Percentiles rank a stretch among this genome's conserved stretches.
Evolutionary conservation across 2,888 invertebrate genomes (phyloP).

Genomic region (Tubulanus polymorphus): DNA sequence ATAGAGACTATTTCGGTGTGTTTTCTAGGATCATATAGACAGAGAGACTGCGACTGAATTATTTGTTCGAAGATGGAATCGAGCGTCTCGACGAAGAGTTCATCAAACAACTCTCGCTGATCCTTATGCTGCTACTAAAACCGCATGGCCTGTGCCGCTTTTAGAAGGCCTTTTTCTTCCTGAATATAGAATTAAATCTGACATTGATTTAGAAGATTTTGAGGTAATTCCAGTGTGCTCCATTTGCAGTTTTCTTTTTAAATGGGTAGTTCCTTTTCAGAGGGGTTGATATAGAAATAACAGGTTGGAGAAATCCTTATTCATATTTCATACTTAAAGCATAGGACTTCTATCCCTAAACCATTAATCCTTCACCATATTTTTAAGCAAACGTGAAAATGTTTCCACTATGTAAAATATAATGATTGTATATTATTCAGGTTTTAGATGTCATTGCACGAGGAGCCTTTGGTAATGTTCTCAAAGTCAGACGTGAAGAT

Average conservation of each 20-base stretch:
- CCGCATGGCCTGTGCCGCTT: conserved; percentile 69
- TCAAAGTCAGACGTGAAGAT: conserved; percentile 66
- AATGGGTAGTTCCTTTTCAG: no score
- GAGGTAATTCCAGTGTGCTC: no score
- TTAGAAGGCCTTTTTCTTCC: conserved; percentile 82
- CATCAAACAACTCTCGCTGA: neutral
- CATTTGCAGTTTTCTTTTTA: no score
- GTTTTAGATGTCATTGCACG: conserved; percentile 73
- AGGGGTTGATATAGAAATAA: no score
- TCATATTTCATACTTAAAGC: no score
- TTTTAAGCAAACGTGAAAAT: no score
- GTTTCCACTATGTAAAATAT: no score
- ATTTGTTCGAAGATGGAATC: conserved; percentile 1
- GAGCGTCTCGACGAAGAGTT: neutral
- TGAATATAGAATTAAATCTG: conserved; percentile 73
- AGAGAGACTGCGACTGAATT: neutral
- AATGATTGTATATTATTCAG: conserved; percentile 46
- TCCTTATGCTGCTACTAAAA: conserved; percentile 1
- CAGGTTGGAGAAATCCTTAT: no score
- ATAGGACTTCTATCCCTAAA: no score
- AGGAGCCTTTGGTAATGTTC: conserved; percentile 87
- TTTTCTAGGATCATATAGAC: no score
- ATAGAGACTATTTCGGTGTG: no score
- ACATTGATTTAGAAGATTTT: conserved; percentile 60
- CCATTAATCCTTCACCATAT: no score